Evolutionary conservation across 2,113 vertebrate genomes (phyloP), one percentile per base, ranked within the genome.

Genomic region (Plotosus lineatus): DNA sequence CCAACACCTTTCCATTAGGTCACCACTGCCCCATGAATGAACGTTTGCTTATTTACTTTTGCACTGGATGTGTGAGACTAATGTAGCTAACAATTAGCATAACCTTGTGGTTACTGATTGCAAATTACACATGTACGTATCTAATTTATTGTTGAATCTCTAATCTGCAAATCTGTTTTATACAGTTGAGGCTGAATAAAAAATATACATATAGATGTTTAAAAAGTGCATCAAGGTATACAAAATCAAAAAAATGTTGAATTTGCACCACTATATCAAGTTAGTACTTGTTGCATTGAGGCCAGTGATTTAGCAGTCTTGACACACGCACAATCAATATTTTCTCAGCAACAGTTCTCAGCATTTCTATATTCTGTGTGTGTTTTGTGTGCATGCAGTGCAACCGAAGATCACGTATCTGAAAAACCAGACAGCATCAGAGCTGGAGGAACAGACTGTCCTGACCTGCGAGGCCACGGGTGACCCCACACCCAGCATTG

Each of bases 381-480:
- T 48, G 48, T 75, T 9, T 77, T 82, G 21, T 61, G 68, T 51
- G 36, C 58, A 36, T 60, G 23, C 73, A 94, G 93, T 94, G 40
- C 90, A 89, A 89, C 97, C 98, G 74, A 96, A 95, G 87, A 98
- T 99, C 84, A 99, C 97, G 0, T 99, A 95, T 9, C 91, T 98
- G 89, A 95, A 94, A 83, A 99, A 99, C 89, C 95, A 96, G 92
- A 97, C 97, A 0, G 95, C 96, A 1, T 94, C 95, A 53, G 98
- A 99, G 87, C 92, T 98, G 78, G 97, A 98, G 4, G 95, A 98
- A 0, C 94, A 96, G 83, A 95, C 98, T 85, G 96, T 93, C 0
- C 91, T 99, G 84, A 98, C 96, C 81, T 99, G 98, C 12, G 96
- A 99, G 89, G 97, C 97, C 0, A 96, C 95, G 0, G 98, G 98